Base-by-base conservation (phyloP, 2,888 invertebrate genomes). In the Drosophila greeni region DNA sequence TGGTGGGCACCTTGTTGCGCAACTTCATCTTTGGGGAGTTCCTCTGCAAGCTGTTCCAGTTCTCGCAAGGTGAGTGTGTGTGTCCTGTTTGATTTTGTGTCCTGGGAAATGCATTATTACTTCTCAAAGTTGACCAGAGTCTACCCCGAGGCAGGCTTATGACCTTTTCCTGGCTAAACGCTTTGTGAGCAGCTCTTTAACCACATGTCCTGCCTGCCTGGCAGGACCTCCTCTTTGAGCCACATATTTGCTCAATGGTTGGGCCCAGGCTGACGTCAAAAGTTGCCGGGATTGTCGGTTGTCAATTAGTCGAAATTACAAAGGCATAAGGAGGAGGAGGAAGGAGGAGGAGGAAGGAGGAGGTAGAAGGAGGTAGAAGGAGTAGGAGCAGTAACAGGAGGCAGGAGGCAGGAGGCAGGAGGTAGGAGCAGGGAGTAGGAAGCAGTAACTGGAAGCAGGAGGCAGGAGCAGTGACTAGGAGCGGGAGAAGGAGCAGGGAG, bases 21-120 rank as follows among this genome's bases (percentile, higher is more conserved):
- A 91, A 93, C 85, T 94, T 94, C 87, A 91, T 94, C 75, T 94
- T 94, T 79, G 94, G 94, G 12, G 91, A 91, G 75, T 89, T 91
- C 66, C 92, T 94, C 90, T 95, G 94, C 89, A 92, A 93, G 85
- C 89, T 94, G 70, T 90, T 95, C 64, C 92, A 93, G 9, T 95
- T 93, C 86, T 88, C 94, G 52, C 94, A 94, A 91, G 94, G 94
- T 94, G 89, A 85, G 87, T 78, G 14, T 16, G 12, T 3, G 23
- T 3, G 16, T 43, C 3, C 14, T 20, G 20, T 40, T 40, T n/a
- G 8, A 0, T 16, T 42, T 9, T 2, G 18, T 2, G 18, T 40
- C 14, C 23, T 40, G 40, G 23, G n/a, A 23, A 23, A n/a, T n/a
- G 29, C 16, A 20, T 18, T 40, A 37, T 16, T 24, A 18, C 8